Conservation (phyloP, 2,888 invertebrate species). For the Ophion ellenae region DNA sequence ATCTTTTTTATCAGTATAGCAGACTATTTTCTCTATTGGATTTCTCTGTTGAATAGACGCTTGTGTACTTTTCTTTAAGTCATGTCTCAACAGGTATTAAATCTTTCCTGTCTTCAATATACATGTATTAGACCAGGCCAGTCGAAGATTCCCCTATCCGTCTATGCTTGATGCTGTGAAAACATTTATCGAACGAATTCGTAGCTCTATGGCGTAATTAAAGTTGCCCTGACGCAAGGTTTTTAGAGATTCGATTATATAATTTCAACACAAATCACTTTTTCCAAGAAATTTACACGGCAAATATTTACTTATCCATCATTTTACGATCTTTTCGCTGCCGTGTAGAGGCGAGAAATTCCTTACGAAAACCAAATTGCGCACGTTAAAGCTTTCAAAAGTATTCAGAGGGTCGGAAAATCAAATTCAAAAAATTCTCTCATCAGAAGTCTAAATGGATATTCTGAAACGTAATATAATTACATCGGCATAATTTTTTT, state of each 20-base stretch:
- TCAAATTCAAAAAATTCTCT: background rate
- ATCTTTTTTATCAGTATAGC: background rate
- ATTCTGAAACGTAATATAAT: background rate
- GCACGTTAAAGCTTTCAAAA: background rate
- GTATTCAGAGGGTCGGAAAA: background rate
- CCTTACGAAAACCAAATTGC: background rate
- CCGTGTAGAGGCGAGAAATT: no score
- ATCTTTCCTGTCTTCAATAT: conserved; percentile 20
- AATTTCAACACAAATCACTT: background rate
- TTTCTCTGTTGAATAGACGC: conserved; percentile 4
- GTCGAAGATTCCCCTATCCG: background rate
- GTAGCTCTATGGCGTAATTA: conserved; percentile 14
- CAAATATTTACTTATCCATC: background rate
- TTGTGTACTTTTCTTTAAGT: conserved; percentile 9
- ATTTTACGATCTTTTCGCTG: background rate
- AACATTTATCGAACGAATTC: conserved; percentile 17
- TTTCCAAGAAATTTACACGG: background rate
- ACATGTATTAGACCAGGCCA: background rate
- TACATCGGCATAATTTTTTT: background rate
- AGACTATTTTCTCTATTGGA: background rate
- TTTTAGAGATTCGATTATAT: background rate
- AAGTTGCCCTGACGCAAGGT: background rate
- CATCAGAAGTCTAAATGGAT: background rate
- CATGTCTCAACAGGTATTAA: conserved; percentile 26
- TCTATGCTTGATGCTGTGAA: background rate